Conservation (phyloP, 2,797 vertebrate species). For the Argya squamiceps region DNA sequence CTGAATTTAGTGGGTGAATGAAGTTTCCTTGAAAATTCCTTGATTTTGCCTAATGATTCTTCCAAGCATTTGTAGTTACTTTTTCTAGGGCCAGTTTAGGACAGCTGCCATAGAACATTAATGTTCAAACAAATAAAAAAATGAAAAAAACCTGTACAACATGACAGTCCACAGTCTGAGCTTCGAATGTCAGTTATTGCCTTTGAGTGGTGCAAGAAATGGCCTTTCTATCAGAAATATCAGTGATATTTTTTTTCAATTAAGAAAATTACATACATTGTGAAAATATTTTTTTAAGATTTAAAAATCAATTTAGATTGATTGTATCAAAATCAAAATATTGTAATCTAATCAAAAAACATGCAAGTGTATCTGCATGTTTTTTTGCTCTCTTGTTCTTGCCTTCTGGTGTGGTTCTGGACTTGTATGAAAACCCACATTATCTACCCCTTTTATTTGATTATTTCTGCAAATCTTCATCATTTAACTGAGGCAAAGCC, state of each 20-base stretch:
- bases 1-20: not conserved
- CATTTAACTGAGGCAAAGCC: not conserved
- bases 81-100: not conserved
- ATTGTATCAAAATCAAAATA: too few relatives aligned
- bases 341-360: too few relatives aligned
- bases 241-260: not conserved
- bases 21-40: not conserved
- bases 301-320: not conserved
- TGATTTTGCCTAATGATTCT: not conserved
- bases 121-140: not conserved
- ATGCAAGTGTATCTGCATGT: not conserved
- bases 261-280: not conserved
- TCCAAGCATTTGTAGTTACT: not conserved
- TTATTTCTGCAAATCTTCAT: not conserved
- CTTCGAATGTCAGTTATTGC: not conserved
- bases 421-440: not conserved
- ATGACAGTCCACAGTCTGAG: not conserved
- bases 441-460: not conserved
- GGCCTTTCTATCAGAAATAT: not conserved
- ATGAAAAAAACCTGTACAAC: not conserved
- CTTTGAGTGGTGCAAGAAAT: not conserved
- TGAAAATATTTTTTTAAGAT: not conserved
- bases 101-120: not conserved
- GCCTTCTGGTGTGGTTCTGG: not conserved
- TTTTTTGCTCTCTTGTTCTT: not conserved